Base-by-base conservation (phyloP, 1,140 invertebrate species). In the Sycophila sp. region DNA sequence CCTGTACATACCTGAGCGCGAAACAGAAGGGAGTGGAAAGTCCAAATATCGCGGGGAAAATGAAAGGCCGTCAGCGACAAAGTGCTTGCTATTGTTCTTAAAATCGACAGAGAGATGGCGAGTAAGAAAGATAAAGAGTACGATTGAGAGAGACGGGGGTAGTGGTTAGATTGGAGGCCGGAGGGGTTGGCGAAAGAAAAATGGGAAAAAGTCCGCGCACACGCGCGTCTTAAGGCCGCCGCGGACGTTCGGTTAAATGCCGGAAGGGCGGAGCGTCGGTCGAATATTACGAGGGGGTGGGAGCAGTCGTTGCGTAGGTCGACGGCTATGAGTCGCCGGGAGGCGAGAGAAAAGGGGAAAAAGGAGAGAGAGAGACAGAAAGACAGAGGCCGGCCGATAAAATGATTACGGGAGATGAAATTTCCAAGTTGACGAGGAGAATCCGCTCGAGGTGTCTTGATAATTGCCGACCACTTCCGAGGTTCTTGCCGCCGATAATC, bases 371-470 rank as follows among this genome's bases (percentile, higher is more conserved):
- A 47, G 19, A 17, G 42, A 47, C n/a, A n/a, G n/a, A n/a, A n/a
- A n/a, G n/a, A n/a, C n/a, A n/a, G n/a, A n/a, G 28, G 66, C 47
- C 70, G 76, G 28, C 17, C 32, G 34, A 75, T 72, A 70, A 80
- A 78, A 80, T 80, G 78, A 81, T 81, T 80, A 81, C 71, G 63
- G 70, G 67, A 76, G 77, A 80, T 80, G 73, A 81, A 81, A 81
- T 81, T 81, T 81, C 75, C 72, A 78, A 80, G 77, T 78, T 78
- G 72, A 49, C 36, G 55, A n/a, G 36, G 58, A 64, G 53, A 49
- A 64, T 11, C 49, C 28, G 63, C 49, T 38, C 67, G 72, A 40
- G 38, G 19, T 22, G 42, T n/a, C 42, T 22, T 47, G 13, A 22
- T 47, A 47, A 47, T 47, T 47, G 42, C 42, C 17, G 24, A 22